phyloP scores from a whole-genome alignment of 2,888 invertebrate species.

The Noctua comes region DNA sequence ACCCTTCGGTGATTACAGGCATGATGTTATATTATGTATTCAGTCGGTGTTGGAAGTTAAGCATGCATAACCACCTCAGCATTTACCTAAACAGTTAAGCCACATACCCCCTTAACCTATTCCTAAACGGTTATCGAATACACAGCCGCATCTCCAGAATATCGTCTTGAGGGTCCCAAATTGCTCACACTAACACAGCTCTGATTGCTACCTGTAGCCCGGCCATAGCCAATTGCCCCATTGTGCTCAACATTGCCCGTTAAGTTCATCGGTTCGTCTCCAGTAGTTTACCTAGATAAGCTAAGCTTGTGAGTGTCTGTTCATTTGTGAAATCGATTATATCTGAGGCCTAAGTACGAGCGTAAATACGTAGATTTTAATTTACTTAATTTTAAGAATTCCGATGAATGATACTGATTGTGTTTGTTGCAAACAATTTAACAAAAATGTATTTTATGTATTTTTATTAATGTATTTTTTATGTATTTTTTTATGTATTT shows the following conservation, averaged over 20 bases:
- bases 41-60: neutral
- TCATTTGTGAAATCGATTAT: slow-evolving; percentile 10
- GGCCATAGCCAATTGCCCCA: slow-evolving; percentile 32
- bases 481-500: too few species aligned
- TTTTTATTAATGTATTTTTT: too few species aligned
- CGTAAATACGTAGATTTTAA: too few species aligned
- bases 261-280: slow-evolving; percentile 45
- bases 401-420: too few species aligned
- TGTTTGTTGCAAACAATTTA: too few species aligned
- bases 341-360: too few species aligned
- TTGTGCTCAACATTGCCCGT: slow-evolving; percentile 33
- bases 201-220: slow-evolving; percentile 53
- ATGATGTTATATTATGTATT: too few species aligned
- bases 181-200: slow-evolving; percentile 27
- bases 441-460: too few species aligned
- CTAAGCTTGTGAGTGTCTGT: slow-evolving; percentile 6
- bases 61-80: neutral
- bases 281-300: slow-evolving; percentile 19
- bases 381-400: too few species aligned
- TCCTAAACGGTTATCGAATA: slow-evolving; percentile 52
- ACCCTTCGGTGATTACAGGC: too few species aligned
- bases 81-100: neutral
- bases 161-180: slow-evolving; percentile 47
- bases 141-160: slow-evolving; percentile 15
- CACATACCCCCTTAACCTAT: neutral